Evolutionary conservation across 2,797 vertebrate genomes (phyloP).

Genomic region (Eutrigla gurnardus): DNA sequence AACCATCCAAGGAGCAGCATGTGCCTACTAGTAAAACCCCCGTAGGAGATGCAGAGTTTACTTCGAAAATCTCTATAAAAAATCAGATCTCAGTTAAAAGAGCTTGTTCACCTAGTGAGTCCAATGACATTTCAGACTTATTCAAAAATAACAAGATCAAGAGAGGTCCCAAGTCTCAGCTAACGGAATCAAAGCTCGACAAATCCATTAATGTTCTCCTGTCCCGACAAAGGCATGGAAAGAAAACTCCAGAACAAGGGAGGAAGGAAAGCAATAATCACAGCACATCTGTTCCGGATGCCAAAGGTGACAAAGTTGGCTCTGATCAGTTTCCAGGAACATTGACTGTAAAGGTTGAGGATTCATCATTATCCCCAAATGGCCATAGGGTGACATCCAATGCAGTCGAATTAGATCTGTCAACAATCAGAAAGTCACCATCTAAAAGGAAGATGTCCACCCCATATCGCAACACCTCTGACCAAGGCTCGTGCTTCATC

Average conservation of each 20-base stretch:
- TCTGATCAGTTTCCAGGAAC: conserved; percentile 76
- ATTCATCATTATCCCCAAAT: conserved; percentile 74
- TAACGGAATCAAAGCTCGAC: conserved; percentile 88
- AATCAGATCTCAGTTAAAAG: conserved; percentile 68
- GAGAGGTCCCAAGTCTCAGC: conserved; percentile 86
- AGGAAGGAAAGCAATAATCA: conserved; percentile 83
- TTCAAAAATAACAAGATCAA: conserved; percentile 90
- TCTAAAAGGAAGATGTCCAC: conserved; percentile 88
- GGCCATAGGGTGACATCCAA: conserved; percentile 73
- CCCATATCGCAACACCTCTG: conserved; percentile 93
- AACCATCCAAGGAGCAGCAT: conserved; percentile 56
- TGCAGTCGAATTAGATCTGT: conserved; percentile 76
- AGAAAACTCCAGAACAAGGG: conserved; percentile 81
- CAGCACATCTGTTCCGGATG: conserved; percentile 81
- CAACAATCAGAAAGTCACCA: conserved; percentile 77
- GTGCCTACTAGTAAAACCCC: conserved; percentile 57
- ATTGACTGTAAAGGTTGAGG: conserved; percentile 74
- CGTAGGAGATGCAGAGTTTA: conserved; percentile 73
- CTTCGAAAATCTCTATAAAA: conserved; percentile 77
- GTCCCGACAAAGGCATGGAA: conserved; percentile 86
- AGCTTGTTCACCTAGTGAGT: conserved; percentile 76
- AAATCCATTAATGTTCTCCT: conserved; percentile 89
- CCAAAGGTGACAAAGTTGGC: conserved; percentile 61
- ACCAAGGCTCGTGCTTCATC: conserved; percentile 94
- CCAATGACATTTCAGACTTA: conserved; percentile 87